A percentile compares a stretch with the other conserved stretches of the same genome.
Evolutionary conservation across 1,140 invertebrate species (phyloP).

Genomic region (Microplitis mediator): DNA sequence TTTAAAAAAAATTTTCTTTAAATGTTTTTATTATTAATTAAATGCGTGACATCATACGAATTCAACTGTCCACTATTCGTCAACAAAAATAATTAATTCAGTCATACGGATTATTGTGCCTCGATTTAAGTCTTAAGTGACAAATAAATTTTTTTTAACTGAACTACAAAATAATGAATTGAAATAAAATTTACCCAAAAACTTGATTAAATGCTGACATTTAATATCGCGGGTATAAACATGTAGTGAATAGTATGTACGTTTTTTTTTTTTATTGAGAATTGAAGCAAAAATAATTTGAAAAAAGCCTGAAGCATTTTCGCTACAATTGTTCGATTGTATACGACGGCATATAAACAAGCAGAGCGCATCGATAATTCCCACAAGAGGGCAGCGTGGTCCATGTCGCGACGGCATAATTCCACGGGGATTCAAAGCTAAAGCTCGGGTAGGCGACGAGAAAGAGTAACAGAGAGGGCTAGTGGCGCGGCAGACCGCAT

Average conservation of each 20-base stretch:
- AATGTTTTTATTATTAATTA: no score
- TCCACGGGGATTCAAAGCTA: conserved; percentile 32
- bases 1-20: no score
- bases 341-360: conserved; percentile 23
- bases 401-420: conserved; percentile 21
- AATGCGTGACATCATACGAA: no score
- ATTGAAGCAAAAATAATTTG: conserved; percentile 11
- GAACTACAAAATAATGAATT: no score
- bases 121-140: no score
- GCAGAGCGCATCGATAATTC: conserved; percentile 29
- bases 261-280: background rate
- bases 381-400: conserved; percentile 19
- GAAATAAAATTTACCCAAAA: no score
- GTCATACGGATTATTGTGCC: no score
- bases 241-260: background rate
- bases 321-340: conserved; percentile 29
- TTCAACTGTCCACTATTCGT: no score
- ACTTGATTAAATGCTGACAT: no score
- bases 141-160: no score
- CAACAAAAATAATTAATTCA: no score
- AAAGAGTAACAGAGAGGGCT: conserved; percentile 11
- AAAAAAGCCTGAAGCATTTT: conserved; percentile 23
- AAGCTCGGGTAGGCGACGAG: conserved; percentile 10
- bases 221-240: background rate
- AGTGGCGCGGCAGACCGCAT: conserved; percentile 40